A percentile compares a stretch with the other conserved stretches of the same genome.
Conservation (phyloP, 2,888 invertebrate genomes). For the Drosophila mettleri region DNA sequence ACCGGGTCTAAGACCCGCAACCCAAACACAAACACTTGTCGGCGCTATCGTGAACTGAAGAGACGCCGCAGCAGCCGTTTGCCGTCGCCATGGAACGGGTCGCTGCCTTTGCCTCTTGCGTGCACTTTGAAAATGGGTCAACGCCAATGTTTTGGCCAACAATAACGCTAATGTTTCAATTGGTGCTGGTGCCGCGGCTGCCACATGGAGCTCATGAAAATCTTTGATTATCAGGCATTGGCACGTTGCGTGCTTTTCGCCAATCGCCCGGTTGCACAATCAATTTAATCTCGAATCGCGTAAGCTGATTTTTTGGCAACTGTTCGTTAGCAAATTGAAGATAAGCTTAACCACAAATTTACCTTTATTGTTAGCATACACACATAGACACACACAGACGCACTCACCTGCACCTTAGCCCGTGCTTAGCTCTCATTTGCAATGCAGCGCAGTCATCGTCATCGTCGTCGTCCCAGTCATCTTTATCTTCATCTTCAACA, state of each 20-base stretch:
- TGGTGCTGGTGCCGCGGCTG: slow-evolving; percentile 31
- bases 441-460: slow-evolving; percentile 32
- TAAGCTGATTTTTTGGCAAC: slow-evolving; percentile 46
- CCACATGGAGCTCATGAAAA: slow-evolving; percentile 54
- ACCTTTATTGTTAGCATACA: slow-evolving; percentile 46
- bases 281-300: slow-evolving; percentile 55
- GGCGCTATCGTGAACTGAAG: slow-evolving; percentile 63
- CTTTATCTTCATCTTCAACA: slow-evolving; percentile 9
- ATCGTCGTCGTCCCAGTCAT: slow-evolving; percentile 12
- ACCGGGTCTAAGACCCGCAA: slow-evolving; percentile 52
- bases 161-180: slow-evolving; percentile 64
- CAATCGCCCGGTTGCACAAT: slow-evolving; percentile 60
- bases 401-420: slow-evolving; percentile 29
- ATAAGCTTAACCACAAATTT: slow-evolving; percentile 55
- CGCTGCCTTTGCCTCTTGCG: slow-evolving; percentile 66
- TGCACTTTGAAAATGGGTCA: slow-evolving; percentile 76
- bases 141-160: slow-evolving; percentile 54
- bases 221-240: slow-evolving; percentile 66
- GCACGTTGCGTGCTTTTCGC: slow-evolving; percentile 67
- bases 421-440: slow-evolving; percentile 46
- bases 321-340: slow-evolving; percentile 60
- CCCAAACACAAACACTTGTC: slow-evolving; percentile 72
- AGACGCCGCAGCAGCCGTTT: slow-evolving; percentile 24
- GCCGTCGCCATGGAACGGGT: slow-evolving; percentile 33
- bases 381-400: slow-evolving; percentile 18